Percentiles rank a stretch among this genome's conserved stretches.
phyloP scores from a whole-genome alignment of 2,888 invertebrate genomes.

The Dione vanillae region DNA sequence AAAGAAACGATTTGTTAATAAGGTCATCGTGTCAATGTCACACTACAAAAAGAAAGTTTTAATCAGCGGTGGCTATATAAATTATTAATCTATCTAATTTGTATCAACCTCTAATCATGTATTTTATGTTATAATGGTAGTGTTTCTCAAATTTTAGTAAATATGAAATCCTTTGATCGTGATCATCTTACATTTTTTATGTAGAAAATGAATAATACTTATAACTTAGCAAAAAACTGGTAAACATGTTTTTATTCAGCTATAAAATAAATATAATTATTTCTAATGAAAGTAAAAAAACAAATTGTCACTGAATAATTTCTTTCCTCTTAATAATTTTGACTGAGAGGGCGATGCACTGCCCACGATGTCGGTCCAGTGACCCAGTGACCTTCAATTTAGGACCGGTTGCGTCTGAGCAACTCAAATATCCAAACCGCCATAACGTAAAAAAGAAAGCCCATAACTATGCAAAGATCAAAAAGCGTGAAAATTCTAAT shows the following conservation, averaged over 20 bases:
- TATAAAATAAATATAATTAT: neutral
- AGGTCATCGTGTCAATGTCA: slow-evolving; percentile 67
- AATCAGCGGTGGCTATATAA: slow-evolving; percentile 32
- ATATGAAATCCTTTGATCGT: neutral
- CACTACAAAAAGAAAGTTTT: slow-evolving; percentile 68
- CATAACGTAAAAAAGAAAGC: slow-evolving; percentile 63
- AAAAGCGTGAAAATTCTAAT: slow-evolving; percentile 19
- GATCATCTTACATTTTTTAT: neutral
- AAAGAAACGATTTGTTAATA: slow-evolving; percentile 43
- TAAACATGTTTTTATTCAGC: neutral
- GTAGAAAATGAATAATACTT: neutral
- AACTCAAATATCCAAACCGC: slow-evolving; percentile 45
- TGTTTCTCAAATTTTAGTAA: neutral
- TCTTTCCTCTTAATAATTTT: slow-evolving; percentile 28
- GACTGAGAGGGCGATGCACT: slow-evolving; percentile 30
- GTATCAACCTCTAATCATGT: neutral
- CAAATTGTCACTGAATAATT: neutral
- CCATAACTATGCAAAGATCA: slow-evolving; percentile 27
- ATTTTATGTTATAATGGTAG: neutral
- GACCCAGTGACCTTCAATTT: slow-evolving; percentile 75
- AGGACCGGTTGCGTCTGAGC: slow-evolving; percentile 66
- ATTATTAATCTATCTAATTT: slow-evolving; percentile 27
- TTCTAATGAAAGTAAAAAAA: neutral
- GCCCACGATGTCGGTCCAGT: slow-evolving; percentile 58
- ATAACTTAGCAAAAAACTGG: neutral